phyloP scores from a whole-genome alignment of 1,140 invertebrate genomes.

The Drosophila ironensis region DNA sequence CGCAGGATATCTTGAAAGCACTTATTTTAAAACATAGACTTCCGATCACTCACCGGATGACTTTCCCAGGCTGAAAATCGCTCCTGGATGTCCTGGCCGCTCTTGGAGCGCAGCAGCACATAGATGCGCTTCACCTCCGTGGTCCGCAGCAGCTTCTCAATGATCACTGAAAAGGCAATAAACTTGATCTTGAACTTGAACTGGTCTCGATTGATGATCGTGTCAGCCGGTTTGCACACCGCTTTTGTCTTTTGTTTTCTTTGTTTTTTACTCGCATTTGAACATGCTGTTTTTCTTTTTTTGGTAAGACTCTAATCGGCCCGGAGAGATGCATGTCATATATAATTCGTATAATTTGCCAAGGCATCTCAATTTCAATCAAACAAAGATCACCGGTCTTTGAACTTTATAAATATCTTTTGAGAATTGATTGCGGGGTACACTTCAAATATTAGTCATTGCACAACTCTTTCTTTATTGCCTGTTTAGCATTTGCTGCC shows the following conservation, averaged over 20 bases:
- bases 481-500: too few relatives aligned
- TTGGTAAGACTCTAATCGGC: not conserved
- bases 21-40: too few relatives aligned
- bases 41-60: constrained; percentile 61
- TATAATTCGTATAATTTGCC: not conserved
- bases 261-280: not conserved
- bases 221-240: constrained; percentile 13
- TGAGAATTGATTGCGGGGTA: not conserved
- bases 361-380: constrained; percentile 2
- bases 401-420: constrained; percentile 4
- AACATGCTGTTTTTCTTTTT: constrained; percentile 1
- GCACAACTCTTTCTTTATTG: not conserved
- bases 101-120: constrained; percentile 89
- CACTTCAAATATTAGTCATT: not conserved
- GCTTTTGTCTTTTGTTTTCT: not conserved
- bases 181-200: constrained; percentile 7
- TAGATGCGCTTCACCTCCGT: constrained; percentile 88
- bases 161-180: constrained; percentile 83
- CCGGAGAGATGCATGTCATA: not conserved
- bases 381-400: not conserved
- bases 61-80: constrained; percentile 86
- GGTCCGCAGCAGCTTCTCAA: constrained; percentile 92
- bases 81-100: constrained; percentile 87
- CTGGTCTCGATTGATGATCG: not conserved
- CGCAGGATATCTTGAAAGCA: too few relatives aligned